Evolutionary conservation across 92 coral and sea anemone species (phyloP), one percentile per base, ranked within the genome.

Genomic region (Epizoanthus stellaris): DNA sequence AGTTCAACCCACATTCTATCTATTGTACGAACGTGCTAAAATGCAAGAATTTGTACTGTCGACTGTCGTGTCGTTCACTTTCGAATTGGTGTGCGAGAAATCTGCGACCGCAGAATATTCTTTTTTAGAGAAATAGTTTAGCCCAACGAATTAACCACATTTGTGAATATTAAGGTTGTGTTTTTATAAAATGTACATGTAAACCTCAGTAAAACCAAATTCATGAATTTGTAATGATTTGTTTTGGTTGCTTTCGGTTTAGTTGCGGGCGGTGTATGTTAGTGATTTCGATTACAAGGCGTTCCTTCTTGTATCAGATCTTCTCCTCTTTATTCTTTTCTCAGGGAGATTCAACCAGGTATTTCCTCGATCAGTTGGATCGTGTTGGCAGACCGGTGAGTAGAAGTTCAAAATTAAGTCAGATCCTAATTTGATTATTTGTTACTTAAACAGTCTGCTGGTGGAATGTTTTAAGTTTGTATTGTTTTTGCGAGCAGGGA

Each of bases 291-390:
- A 49, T 79, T 20, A 36, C 83, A 79, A 79, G 83, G 83, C 83
- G 83, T 79, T 79, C 21, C 83, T 79, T 63, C 83, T 19, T 4
- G 70, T 61, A 77, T 79, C 83, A 61, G 59, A 79, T 79, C 54
- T 58, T 70, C 23, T 39, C 42, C 68, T 76, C 20, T 72, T 87
- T 71, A 54, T 61, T 77, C 63, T 59, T 70, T 63, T 91, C 81
- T 64, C 87, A 97, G 99, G 99, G 99, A 68, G 99, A 97, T 90
- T 97, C 99, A 10, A 92, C 99, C 39, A 91, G 91, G 73, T 97
- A 97, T 91, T 97, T 97, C 83, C 91, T 97, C 21, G 99, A 97
- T 87, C 93, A 97, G 75, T 91, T 97, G 82, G 97, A 94, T 14
- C 92, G 99, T 62, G 89, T 97, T 85, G 95, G 99, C 16, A 90